Percentiles rank a stretch among this genome's conserved stretches.
These are phyloP conservation scores for Subacronicta megacephala DNA, from an alignment of 2,888 invertebrate genomes.

Conservation along the genomic window DNA sequence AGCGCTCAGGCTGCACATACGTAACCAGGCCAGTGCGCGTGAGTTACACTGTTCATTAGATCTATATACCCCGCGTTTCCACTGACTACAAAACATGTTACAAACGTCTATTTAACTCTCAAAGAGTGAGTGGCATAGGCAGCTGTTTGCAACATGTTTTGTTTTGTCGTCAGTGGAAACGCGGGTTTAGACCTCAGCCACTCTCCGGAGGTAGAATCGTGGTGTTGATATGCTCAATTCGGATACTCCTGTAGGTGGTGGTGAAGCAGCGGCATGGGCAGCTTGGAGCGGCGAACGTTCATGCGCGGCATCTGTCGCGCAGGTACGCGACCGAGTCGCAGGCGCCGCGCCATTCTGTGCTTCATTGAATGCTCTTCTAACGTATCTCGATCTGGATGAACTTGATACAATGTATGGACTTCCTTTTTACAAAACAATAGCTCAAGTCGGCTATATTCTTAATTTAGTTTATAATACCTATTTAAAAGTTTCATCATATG, in stretches of 20 bases:
- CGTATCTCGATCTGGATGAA: slow-evolving; percentile 93
- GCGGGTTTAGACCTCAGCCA: too few relatives aligned
- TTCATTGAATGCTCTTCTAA: slow-evolving; percentile 91
- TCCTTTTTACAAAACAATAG: neutral
- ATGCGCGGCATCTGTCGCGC: slow-evolving; percentile 67
- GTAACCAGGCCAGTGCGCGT: slow-evolving; percentile 78
- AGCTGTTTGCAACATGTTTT: too few relatives aligned
- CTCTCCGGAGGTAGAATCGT: too few relatives aligned
- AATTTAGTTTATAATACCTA: too few relatives aligned
- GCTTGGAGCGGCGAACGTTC: slow-evolving; percentile 83
- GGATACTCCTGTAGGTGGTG: slow-evolving; percentile 64
- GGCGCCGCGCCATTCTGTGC: slow-evolving; percentile 91
- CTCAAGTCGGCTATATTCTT: too few relatives aligned
- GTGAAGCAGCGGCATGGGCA: slow-evolving; percentile 82
- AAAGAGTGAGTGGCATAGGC: too few relatives aligned
- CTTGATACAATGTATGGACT: slow-evolving; percentile 66
- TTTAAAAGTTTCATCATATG: too few relatives aligned
- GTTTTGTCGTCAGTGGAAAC: too few relatives aligned
- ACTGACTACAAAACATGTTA: too few relatives aligned
- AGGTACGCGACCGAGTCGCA: slow-evolving; percentile 72
- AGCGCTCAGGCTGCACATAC: slow-evolving; percentile 87
- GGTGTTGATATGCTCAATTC: too few relatives aligned
- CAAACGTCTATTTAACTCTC: too few relatives aligned
- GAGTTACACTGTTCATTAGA: slow-evolving; percentile 42
- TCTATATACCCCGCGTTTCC: too few relatives aligned